Evolutionary conservation across 2,797 vertebrate genomes (phyloP), one percentile per base, ranked within the genome.

Genomic region (Pipistrellus pipistrellus): DNA sequence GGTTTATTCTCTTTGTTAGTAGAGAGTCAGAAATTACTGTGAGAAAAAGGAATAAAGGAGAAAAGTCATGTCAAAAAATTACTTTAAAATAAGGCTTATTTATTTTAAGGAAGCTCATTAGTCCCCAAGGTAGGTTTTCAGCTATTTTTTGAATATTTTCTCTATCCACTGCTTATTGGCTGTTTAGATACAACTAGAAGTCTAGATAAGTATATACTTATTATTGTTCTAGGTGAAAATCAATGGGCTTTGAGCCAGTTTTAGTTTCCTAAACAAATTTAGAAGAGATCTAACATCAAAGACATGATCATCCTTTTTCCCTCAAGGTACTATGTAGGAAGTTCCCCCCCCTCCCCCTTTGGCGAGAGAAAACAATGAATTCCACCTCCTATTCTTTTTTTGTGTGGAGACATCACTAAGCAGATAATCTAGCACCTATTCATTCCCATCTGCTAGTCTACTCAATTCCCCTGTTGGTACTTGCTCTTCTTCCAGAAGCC

Each of bases 241-340:
- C 73, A 88, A 48, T 44, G 53, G 53, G 4, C 72, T 90, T 53
- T 17, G 21, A 55, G 59, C 17, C 69, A 84, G 17, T 72, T 75
- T 90, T 85, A 84, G 21, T 95, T 93, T 91, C 82, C 38, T 46
- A 88, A 85, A 75, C 35, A 92, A 76, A 72, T 44, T 86, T 59
- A 80, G 35, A 59, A 86, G 44, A 85, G 77, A 72, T 10, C 25
- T 78, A 48, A 64, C 25, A 51, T 27, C 8, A 75, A 88, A 80
- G 35, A 59, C 46, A 64, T 21, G 7, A 20, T 89, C 4, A 25
- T 76, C 48, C 6, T 62, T 83, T 41, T 41, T 76, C 87, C 44
- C 25, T 30, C 46, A 30, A 62, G 68, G 41, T 41, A 59, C 23
- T 69, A 25, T 13, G 64, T 51, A 25, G 14, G 4, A n/a, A 15